Percentiles rank a stretch among this genome's conserved stretches.
These are phyloP conservation scores for Albula glossodonta DNA, from an alignment of 2,113 vertebrate genomes.

Conservation along the genomic window DNA sequence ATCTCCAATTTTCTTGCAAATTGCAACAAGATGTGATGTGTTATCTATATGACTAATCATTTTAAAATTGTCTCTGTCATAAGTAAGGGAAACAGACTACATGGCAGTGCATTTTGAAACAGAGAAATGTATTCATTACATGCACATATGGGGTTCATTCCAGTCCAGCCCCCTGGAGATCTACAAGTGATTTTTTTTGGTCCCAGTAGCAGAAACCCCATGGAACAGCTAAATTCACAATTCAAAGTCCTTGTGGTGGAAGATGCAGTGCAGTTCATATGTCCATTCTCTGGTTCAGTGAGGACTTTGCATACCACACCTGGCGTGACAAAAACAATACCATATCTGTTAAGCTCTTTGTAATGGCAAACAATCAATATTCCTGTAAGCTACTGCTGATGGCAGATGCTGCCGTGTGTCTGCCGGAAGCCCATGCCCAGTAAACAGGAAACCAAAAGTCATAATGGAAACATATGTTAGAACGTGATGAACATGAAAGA, in stretches of 20 bases:
- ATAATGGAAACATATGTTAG: not conserved
- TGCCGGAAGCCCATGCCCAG: not conserved
- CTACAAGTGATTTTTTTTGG: constrained; percentile 10
- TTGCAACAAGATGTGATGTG: not conserved
- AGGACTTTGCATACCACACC: not conserved
- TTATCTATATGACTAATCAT: not conserved
- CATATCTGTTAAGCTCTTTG: not conserved
- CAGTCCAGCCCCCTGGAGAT: constrained; percentile 4
- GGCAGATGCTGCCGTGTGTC: not conserved
- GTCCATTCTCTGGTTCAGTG: not conserved
- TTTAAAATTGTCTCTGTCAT: not conserved
- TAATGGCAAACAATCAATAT: not conserved
- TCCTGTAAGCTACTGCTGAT: not conserved
- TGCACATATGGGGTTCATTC: not conserved
- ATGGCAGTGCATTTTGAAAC: not conserved
- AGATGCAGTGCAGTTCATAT: constrained; percentile 1
- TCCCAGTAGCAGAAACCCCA: constrained; percentile 19
- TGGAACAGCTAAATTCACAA: constrained; percentile 19
- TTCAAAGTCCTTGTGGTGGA: constrained; percentile 13
- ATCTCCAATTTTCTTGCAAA: not conserved
- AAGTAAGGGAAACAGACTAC: not conserved
- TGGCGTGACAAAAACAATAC: not conserved
- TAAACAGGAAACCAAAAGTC: not conserved
- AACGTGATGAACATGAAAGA: not conserved
- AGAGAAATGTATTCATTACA: not conserved